These are phyloP conservation scores for Drosophila burlai DNA, from an alignment of 1,140 invertebrate genomes.

Conservation along the genomic window DNA sequence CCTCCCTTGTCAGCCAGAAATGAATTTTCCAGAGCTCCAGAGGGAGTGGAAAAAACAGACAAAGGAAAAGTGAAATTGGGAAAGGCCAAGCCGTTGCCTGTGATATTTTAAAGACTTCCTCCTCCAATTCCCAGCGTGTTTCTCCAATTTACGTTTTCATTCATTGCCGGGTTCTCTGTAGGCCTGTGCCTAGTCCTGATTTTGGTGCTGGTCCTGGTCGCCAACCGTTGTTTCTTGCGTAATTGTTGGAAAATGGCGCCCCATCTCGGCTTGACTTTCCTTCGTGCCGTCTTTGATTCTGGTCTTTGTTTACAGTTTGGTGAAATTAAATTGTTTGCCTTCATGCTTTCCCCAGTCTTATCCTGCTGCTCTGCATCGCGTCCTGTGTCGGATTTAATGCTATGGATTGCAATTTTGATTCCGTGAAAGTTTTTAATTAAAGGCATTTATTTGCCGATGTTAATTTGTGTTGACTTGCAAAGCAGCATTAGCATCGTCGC, in stretches of 20 bases:
- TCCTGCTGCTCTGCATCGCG: constrained; percentile 8
- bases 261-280: constrained; percentile 27
- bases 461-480: constrained; percentile 30
- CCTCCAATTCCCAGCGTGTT: constrained; percentile 3
- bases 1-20: constrained; percentile 23
- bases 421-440: constrained; percentile 46
- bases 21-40: constrained; percentile 21
- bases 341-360: constrained; percentile 11
- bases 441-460: constrained; percentile 38
- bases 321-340: constrained; percentile 50
- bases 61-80: constrained; percentile 16
- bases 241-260: constrained; percentile 60
- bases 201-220: constrained; percentile 8
- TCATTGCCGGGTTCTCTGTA: constrained; percentile 1
- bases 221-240: constrained; percentile 51
- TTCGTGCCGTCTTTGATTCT: constrained; percentile 32
- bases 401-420: constrained; percentile 40
- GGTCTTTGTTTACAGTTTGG: constrained; percentile 43
- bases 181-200: constrained; percentile 5
- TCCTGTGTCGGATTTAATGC: constrained; percentile 32
- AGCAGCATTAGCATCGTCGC: constrained; percentile 26
- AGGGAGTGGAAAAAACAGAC: constrained; percentile 21
- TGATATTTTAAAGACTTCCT: constrained; percentile 42
- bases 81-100: constrained; percentile 13
- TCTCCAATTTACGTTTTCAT: constrained; percentile 45